Conservation (phyloP, 2,113 vertebrate genomes). For the Sakesphorus luctuosus region DNA sequence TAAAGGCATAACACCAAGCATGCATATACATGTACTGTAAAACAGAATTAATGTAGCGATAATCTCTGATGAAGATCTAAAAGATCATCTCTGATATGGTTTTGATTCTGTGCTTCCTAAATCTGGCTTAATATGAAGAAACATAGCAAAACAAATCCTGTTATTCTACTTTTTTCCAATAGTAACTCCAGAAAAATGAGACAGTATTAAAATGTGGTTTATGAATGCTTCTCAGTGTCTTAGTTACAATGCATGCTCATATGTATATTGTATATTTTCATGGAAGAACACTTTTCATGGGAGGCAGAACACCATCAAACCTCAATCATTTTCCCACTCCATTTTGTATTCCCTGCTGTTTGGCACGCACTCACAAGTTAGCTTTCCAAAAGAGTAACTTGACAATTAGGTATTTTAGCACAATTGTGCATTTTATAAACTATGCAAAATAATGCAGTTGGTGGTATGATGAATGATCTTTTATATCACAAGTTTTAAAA, state of each 20-base stretch:
- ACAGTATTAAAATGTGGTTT: not conserved
- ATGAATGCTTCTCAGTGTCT: not conserved
- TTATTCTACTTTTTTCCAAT: not conserved
- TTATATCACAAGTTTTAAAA: not conserved
- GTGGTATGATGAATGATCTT: not conserved
- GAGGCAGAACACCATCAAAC: not conserved
- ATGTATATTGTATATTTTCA: not conserved
- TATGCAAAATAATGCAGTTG: not conserved
- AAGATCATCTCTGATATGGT: not conserved
- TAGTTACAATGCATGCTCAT: not conserved
- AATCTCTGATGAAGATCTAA: not conserved
- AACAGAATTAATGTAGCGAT: not conserved
- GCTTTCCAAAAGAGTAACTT: conserved; percentile 23
- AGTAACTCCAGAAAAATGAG: not conserved
- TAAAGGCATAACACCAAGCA: not conserved
- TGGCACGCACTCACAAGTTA: not conserved
- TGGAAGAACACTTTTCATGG: not conserved
- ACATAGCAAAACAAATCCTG: not conserved
- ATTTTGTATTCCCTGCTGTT: conserved; percentile 34
- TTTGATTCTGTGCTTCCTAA: not conserved
- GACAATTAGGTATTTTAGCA: conserved; percentile 25
- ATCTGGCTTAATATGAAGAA: not conserved
- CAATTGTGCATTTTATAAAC: conserved; percentile 16
- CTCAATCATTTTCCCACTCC: not conserved
- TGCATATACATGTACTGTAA: accelerated